These are phyloP conservation scores for Rousettus leschenaultii DNA, from an alignment of 2,113 vertebrate genomes.

Conservation along the genomic window DNA sequence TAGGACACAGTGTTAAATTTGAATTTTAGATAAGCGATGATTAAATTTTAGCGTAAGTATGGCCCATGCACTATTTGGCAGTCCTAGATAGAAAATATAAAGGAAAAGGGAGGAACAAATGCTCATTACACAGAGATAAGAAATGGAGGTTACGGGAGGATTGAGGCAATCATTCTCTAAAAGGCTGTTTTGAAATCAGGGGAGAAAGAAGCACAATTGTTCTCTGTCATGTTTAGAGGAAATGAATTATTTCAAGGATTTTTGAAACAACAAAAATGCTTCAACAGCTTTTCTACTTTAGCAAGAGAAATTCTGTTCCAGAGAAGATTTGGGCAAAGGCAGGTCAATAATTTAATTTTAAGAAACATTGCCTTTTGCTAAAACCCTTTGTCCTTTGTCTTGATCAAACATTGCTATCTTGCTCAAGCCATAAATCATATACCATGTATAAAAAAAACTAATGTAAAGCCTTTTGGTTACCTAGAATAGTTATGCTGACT, in stretches of 20 bases:
- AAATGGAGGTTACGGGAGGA: not conserved
- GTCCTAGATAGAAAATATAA: too few species aligned
- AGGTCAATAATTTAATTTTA: constrained; percentile 55
- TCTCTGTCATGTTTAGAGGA: constrained; percentile 10
- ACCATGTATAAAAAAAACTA: not conserved
- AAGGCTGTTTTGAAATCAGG: not conserved
- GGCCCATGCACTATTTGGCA: not conserved
- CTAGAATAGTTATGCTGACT: not conserved
- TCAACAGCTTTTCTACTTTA: not conserved
- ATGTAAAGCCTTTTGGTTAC: not conserved
- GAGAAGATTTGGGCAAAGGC: not conserved
- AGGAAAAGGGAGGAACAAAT: not conserved
- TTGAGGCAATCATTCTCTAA: not conserved
- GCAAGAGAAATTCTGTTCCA: constrained; percentile 28
- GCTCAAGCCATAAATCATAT: not conserved
- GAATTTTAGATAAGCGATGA: not conserved
- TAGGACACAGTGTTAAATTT: not conserved
- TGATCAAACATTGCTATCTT: constrained; percentile 8
- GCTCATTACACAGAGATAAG: not conserved
- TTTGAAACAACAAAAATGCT: constrained; percentile 30
- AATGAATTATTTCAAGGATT: constrained; percentile 21
- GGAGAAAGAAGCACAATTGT: not conserved
- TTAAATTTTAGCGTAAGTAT: not conserved
- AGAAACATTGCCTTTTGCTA: not conserved
- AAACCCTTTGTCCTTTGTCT: not conserved